Base-by-base conservation (phyloP, 2,113 vertebrate species). In the Cyanoramphus novaezelandiae region DNA sequence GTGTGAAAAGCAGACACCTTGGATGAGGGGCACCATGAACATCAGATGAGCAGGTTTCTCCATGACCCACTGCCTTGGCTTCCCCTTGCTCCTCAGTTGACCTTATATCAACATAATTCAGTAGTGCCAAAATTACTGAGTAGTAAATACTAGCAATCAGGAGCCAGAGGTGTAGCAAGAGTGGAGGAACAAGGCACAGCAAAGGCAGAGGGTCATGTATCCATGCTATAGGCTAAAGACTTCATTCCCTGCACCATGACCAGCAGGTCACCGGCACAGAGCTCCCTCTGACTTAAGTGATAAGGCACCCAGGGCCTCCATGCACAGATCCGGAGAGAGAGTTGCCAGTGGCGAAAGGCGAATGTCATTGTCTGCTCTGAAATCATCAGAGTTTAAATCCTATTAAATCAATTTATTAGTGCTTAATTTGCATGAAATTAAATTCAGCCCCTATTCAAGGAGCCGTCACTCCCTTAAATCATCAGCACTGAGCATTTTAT, bases 371-470 rank as follows among this genome's bases (percentile, higher is more conserved):
- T 97, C 94, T 97, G 94, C 93, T 92, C 85, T 0, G 1, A 96
- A 97, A 97, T 94, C 97, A 97, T 94, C 93, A 94, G 82, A 95
- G 96, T 96, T 96, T 96, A 97, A 97, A 97, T 97, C 94, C 96
- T 93, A 97, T 96, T 97, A 97, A 96, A 97, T 96, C 94, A 95
- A 97, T 97, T 97, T 97, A 97, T 97, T 97, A 97, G 93, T 20
- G 2, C 49, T 97, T 97, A 97, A 97, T 97, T 97, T 97, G 97
- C 97, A 97, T 97, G 95, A 97, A 97, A 97, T 97, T 97, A 97
- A 97, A 97, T 97, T 96, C 96, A 35, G 93, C 87, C 93, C 94
- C 95, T 95, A 92, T 97, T 97, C 96, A 97, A 97, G 93, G 85
- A 96, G 89, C 85, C 49, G 11, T 96, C 97, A 95, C 86, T 96